phyloP scores from a whole-genome alignment of 2,797 vertebrate species.

The Rhabdophis nuchalis region DNA sequence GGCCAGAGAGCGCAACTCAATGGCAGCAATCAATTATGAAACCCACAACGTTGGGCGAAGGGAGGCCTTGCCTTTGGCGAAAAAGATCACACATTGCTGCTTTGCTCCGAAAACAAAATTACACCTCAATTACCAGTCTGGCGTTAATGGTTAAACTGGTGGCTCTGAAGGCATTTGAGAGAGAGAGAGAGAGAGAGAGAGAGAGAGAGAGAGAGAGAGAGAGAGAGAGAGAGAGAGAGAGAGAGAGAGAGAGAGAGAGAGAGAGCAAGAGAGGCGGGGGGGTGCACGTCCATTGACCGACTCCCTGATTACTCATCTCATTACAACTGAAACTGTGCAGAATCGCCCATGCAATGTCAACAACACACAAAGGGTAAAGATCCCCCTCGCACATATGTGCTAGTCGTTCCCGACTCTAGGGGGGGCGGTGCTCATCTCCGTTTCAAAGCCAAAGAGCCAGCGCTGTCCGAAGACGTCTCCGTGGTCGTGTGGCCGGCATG shows the following conservation, averaged over 20 bases:
- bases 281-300: slow-evolving; percentile 10
- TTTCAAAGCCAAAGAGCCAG: too few relatives aligned
- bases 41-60: slow-evolving; percentile 12
- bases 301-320: slow-evolving; percentile 39
- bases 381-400: too few relatives aligned
- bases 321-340: not conserved
- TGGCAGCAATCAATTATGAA: slow-evolving; percentile 41
- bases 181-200: too few relatives aligned
- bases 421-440: too few relatives aligned
- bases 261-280: not conserved
- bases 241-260: too few relatives aligned
- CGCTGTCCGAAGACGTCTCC: too few relatives aligned
- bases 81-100: slow-evolving; percentile 47
- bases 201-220: too few relatives aligned
- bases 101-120: slow-evolving; percentile 54
- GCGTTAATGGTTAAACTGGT: slow-evolving; percentile 60
- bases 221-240: too few relatives aligned
- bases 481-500: too few relatives aligned
- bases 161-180: slow-evolving; percentile 23
- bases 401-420: too few relatives aligned
- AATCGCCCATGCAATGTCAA: too few relatives aligned
- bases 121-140: slow-evolving; percentile 53
- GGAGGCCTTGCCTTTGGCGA: slow-evolving; percentile 35
- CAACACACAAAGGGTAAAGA: too few relatives aligned
- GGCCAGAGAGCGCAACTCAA: not conserved